A percentile compares a stretch with the other conserved stretches of the same genome.
These are phyloP conservation scores for Rhodinocichla rosea DNA, from an alignment of 2,113 vertebrate genomes.

Conservation along the genomic window DNA sequence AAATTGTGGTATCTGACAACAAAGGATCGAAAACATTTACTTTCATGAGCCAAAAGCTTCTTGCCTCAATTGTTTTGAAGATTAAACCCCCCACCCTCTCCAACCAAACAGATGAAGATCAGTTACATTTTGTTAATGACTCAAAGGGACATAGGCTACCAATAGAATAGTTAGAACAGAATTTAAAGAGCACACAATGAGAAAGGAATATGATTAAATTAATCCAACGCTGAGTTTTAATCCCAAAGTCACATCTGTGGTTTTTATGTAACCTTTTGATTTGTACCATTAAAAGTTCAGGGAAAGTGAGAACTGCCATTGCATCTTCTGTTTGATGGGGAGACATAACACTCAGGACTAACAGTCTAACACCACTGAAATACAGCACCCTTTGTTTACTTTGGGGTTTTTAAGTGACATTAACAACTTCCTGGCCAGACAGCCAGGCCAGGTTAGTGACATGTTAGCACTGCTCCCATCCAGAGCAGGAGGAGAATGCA, in stretches of 20 bases:
- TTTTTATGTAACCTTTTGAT: neutral
- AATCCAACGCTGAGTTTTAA: neutral
- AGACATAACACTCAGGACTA: neutral
- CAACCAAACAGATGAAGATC: slow-evolving; percentile 39
- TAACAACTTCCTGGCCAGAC: neutral
- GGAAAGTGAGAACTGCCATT: neutral
- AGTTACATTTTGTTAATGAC: slow-evolving; percentile 68
- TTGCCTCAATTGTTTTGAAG: slow-evolving; percentile 70
- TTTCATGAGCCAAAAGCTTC: slow-evolving; percentile 55
- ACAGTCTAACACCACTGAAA: neutral
- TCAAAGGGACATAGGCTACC: slow-evolving; percentile 48
- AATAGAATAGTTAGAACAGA: slow-evolving; percentile 6
- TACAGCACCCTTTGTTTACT: neutral
- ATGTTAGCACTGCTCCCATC: neutral
- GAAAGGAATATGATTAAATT: neutral
- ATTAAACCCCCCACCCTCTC: neutral
- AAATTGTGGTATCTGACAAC: slow-evolving; percentile 68
- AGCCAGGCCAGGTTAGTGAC: neutral
- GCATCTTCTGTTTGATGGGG: neutral
- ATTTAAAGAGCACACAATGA: slow-evolving; percentile 8
- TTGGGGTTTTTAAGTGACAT: neutral
- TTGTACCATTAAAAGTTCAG: neutral
- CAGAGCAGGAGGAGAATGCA: neutral
- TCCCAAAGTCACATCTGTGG: fast-evolving
- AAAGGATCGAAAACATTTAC: slow-evolving; percentile 64